A percentile compares a stretch with the other conserved stretches of the same genome.
Conservation (phyloP, 2,888 invertebrate species). For the Harmothoe impar region DNA sequence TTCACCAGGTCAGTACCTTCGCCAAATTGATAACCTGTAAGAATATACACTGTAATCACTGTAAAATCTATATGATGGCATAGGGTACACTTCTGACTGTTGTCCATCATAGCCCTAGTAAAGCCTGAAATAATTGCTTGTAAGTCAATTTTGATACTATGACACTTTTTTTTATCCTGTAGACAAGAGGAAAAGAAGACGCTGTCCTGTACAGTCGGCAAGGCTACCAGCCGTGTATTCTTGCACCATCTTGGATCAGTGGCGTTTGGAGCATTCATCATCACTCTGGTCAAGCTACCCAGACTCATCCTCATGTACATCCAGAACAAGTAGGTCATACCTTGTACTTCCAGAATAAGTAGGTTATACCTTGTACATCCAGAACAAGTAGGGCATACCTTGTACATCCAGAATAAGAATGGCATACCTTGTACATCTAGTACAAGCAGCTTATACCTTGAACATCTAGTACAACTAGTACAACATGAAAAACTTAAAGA, state of each 20-base stretch:
- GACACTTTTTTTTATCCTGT: too few species aligned
- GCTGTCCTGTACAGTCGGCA: conserved; percentile 76
- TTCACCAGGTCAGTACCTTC: conserved; percentile 88
- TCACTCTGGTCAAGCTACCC: conserved; percentile 83
- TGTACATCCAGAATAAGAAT: not conserved
- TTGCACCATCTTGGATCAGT: conserved; percentile 84
- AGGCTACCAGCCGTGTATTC: conserved; percentile 78
- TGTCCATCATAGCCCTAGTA: too few species aligned
- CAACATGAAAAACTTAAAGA: too few species aligned
- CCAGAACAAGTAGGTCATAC: conserved; percentile 82
- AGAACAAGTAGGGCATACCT: conserved; percentile 83
- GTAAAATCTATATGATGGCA: too few species aligned
- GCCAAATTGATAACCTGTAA: too few species aligned
- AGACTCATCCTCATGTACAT: conserved; percentile 83
- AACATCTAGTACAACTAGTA: conserved; percentile 82
- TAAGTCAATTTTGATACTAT: too few species aligned
- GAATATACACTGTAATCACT: not conserved
- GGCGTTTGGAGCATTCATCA: conserved; percentile 83
- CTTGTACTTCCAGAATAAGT: not conserved
- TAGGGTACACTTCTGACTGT: too few species aligned
- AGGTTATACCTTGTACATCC: conserved; percentile 79
- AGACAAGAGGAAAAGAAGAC: conserved; percentile 76
- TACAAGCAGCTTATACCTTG: conserved; percentile 82
- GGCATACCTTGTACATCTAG: conserved; percentile 80
- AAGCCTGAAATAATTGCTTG: too few species aligned